Evolutionary conservation across 2,113 vertebrate species (phyloP).

Genomic region (Charadrius vociferus): DNA sequence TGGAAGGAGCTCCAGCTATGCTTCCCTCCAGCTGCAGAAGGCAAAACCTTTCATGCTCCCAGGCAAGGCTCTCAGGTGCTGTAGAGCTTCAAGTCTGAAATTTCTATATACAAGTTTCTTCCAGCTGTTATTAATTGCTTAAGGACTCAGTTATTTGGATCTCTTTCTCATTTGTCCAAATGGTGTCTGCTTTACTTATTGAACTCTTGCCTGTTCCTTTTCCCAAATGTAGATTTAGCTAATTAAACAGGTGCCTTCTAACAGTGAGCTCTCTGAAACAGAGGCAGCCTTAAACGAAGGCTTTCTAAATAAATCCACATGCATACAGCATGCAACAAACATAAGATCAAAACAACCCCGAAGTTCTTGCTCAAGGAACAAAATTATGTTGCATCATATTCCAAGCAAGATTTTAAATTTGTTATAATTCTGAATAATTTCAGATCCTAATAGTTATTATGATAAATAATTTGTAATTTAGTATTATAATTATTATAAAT

Average conservation of each 20-base stretch:
- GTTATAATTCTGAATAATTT: background rate
- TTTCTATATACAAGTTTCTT: background rate
- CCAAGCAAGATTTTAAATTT: background rate
- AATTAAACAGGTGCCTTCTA: conserved; percentile 7
- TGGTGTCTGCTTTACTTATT: background rate
- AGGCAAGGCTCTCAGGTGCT: background rate
- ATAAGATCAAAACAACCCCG: background rate
- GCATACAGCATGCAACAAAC: background rate
- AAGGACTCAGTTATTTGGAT: background rate
- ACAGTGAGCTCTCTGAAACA: background rate
- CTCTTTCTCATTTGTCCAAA: background rate
- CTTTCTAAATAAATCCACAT: background rate
- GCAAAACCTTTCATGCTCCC: background rate
- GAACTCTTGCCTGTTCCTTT: background rate
- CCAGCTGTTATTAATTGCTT: background rate
- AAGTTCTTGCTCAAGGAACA: background rate
- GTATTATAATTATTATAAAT: background rate
- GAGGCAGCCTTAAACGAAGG: background rate
- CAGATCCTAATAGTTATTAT: background rate
- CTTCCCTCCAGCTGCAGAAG: background rate
- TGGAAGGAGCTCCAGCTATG: background rate
- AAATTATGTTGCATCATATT: background rate
- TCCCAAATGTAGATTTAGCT: background rate
- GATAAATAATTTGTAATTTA: background rate
- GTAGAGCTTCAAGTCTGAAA: background rate